Conservation (phyloP, 2,797 vertebrate species). For the Sylvilagus floridanus region DNA sequence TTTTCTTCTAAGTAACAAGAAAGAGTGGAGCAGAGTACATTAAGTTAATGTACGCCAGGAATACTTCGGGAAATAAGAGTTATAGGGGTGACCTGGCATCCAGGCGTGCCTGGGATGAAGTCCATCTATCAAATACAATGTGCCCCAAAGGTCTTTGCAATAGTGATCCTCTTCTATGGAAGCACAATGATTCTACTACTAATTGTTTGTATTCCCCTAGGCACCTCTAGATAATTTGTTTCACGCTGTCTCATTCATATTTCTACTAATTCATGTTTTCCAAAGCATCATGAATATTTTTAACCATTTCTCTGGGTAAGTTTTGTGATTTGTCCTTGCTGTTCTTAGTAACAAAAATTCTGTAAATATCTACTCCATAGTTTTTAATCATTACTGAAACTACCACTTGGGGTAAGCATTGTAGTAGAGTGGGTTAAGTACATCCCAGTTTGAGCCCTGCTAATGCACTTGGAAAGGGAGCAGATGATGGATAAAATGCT, state of each 20-base stretch:
- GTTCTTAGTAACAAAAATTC: background rate
- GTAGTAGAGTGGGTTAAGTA: no score
- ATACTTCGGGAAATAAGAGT: background rate
- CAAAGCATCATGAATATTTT: background rate
- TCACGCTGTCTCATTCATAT: slow-evolving; percentile 14
- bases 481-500: no score
- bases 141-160: background rate
- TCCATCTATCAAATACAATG: background rate
- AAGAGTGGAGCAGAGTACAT: background rate
- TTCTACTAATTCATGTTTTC: background rate
- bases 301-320: background rate
- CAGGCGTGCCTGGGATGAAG: background rate
- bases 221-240: background rate
- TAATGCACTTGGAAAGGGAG: no score
- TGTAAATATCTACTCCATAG: background rate
- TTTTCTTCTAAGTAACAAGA: background rate
- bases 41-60: background rate
- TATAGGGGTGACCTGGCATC: background rate
- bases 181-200: background rate
- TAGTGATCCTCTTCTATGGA: background rate
- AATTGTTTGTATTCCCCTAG: background rate
- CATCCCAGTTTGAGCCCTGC: no score
- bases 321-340: background rate
- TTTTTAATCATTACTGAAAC: background rate
- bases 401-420: no score